These are phyloP conservation scores for Vireo altiloquus DNA, from an alignment of 2,113 vertebrate species.

Conservation along the genomic window DNA sequence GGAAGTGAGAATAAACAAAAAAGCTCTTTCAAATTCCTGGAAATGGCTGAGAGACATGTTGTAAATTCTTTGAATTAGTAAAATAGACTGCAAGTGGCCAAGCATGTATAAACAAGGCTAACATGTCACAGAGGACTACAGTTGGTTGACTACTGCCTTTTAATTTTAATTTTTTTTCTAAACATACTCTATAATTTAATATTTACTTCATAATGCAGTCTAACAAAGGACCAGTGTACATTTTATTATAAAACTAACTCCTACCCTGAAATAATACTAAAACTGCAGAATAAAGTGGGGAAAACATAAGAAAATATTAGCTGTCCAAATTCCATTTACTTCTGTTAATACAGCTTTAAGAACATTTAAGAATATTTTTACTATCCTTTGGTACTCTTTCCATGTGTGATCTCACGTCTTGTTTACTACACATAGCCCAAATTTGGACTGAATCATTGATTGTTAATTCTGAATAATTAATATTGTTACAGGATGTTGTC, in stretches of 20 bases:
- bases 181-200: neutral
- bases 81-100: neutral
- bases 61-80: slow-evolving; percentile 45
- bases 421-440: neutral
- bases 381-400: neutral
- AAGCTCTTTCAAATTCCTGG: slow-evolving; percentile 25
- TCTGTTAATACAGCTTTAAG: neutral
- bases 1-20: slow-evolving; percentile 6
- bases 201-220: neutral
- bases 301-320: neutral
- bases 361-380: neutral
- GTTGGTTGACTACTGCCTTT: neutral
- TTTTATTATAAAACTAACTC: neutral
- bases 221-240: neutral
- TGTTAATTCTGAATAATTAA: slow-evolving; percentile 7
- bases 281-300: neutral
- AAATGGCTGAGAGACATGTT: neutral
- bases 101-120: neutral
- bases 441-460: neutral
- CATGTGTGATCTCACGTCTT: neutral
- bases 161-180: neutral
- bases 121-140: neutral
- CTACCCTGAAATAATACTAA: neutral
- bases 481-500: neutral
- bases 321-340: neutral